Base-by-base conservation (phyloP, 2,113 vertebrate species). In the Leptodactylus fuscus region DNA sequence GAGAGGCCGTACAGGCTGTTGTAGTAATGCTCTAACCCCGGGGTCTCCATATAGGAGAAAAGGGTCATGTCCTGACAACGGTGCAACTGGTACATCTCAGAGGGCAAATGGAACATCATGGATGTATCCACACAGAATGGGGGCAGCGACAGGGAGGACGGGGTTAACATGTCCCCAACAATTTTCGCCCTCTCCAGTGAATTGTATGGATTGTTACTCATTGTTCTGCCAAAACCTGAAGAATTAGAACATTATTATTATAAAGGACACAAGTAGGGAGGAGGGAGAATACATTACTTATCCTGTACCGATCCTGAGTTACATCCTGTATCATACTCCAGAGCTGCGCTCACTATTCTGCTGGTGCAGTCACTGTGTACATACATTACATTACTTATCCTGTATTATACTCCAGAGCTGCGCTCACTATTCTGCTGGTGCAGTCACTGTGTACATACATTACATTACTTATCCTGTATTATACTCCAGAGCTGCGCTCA, bases 51-150 rank as follows among this genome's bases (percentile, higher is more conserved):
- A 18, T 93, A 92, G 76, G 94, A 89, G 76, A 93, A 81, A 16
- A 92, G 44, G 0, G 93, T 86, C 81, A 92, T 11, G 51, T 95
- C 92, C 81, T 95, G 92, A 0, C 91, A 75, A 75, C 90, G 90
- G 88, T 88, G 18, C 4, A 90, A n/a, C 2, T 90, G 89, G 67
- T 62, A 82, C 65, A 87, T 10, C 67, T 94, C 95, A 0, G 92
- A 88, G 81, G 87, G 90, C 65, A 92, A 0, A 0, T 91, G 94
- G 24, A 94, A 90, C 0, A 76, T 80, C 27, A 91, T 87, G 85
- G 91, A 65, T 0, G 92, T 88, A n/a, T 95, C 92, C 0, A 91
- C 88, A 65, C 88, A 91, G 81, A 93, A 90, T 34, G 92, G 83
- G 73, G 93, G 82, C 81, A 87, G 85, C 8, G 89, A 49, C 90